Evolutionary conservation across 2,888 invertebrate genomes (phyloP).

Genomic region (Tryphoninae sp.): DNA sequence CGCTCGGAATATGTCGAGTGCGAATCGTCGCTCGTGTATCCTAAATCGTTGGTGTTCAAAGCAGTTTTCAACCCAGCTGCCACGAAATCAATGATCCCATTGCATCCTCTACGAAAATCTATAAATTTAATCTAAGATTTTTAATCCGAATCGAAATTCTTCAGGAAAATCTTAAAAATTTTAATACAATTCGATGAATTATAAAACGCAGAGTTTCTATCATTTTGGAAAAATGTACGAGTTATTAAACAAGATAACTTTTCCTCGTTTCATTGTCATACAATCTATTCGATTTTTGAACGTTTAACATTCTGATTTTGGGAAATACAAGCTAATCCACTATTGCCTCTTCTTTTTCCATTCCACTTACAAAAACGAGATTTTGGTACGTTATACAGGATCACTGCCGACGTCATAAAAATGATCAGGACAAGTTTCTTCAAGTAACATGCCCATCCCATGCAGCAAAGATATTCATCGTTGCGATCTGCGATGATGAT

Average conservation of each 20-base stretch:
- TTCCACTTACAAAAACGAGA: constrained; percentile 75
- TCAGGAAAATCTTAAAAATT: neutral
- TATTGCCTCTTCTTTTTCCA: neutral
- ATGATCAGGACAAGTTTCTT: constrained; percentile 69
- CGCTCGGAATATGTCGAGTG: constrained; percentile 38
- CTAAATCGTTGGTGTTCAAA: constrained; percentile 59
- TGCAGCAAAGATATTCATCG: constrained; percentile 41
- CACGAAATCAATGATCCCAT: constrained; percentile 70
- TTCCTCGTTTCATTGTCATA: neutral
- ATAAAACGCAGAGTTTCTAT: neutral
- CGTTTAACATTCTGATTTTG: neutral
- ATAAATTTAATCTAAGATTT: constrained; percentile 3
- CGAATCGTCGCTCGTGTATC: constrained; percentile 46
- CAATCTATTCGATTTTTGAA: neutral
- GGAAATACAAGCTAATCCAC: neutral
- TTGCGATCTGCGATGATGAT: constrained; percentile 39
- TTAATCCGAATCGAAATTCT: neutral
- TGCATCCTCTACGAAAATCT: constrained; percentile 73
- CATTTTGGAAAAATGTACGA: neutral
- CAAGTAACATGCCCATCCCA: constrained; percentile 70
- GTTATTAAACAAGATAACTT: constrained; percentile 6
- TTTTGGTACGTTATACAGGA: constrained; percentile 75
- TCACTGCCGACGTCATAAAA: constrained; percentile 67
- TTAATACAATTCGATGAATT: neutral
- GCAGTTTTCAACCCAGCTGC: constrained; percentile 71